Evolutionary conservation across 2,888 invertebrate species (phyloP).

Genomic region (Dicycla oo): DNA sequence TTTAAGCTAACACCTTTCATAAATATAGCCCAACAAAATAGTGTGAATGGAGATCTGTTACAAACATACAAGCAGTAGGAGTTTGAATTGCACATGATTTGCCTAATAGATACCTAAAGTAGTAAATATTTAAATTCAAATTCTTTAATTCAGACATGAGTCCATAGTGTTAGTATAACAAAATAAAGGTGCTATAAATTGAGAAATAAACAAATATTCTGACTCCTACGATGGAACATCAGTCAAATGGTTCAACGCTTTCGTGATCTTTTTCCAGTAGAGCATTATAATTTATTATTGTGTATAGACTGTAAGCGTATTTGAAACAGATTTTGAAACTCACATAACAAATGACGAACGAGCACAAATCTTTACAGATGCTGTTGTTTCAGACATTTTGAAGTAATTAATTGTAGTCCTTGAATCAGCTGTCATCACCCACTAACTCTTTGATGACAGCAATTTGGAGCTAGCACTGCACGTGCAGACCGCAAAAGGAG

Average conservation of each 20-base stretch:
- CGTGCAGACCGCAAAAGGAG: constrained; percentile 6
- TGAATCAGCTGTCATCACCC: constrained; percentile 10
- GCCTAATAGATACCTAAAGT: background rate
- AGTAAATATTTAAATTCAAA: too few species aligned
- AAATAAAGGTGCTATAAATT: too few species aligned
- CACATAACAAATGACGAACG: too few species aligned
- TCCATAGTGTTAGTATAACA: too few species aligned
- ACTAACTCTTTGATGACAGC: constrained; percentile 9
- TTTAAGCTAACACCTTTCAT: background rate
- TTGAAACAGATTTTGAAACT: too few species aligned
- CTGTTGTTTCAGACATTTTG: constrained; percentile 26
- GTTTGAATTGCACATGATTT: background rate
- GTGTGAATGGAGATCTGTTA: background rate
- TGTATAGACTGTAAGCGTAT: too few species aligned
- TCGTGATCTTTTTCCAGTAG: too few species aligned
- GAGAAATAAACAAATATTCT: too few species aligned
- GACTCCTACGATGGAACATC: too few species aligned
- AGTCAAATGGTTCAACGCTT: too few species aligned
- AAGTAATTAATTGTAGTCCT: constrained; percentile 14
- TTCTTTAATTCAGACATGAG: too few species aligned
- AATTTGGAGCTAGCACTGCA: background rate
- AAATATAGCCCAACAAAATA: background rate
- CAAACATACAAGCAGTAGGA: background rate
- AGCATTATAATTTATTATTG: too few species aligned
- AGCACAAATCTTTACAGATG: constrained; percentile 9